Conservation (phyloP, 1,140 invertebrate species). For the Drosophila nigromelanica region DNA sequence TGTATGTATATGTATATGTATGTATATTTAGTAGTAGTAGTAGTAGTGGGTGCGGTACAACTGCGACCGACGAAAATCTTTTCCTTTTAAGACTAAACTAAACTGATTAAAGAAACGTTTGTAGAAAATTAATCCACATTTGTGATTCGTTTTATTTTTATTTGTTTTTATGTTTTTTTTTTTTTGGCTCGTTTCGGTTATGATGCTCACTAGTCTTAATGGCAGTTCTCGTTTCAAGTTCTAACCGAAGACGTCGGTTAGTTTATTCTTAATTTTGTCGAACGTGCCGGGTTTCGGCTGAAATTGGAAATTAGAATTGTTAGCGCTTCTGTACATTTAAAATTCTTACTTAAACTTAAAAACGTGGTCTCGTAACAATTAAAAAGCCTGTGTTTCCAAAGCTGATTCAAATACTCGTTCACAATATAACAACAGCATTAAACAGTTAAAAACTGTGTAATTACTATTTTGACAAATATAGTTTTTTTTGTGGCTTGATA, state of each 20-base stretch:
- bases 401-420: too few species aligned
- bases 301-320: background rate
- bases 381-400: too few species aligned
- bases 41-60: conserved; percentile 31
- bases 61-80: conserved; percentile 23
- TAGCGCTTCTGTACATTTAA: too few species aligned
- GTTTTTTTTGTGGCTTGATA: too few species aligned
- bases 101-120: conserved; percentile 55
- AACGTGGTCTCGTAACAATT: too few species aligned
- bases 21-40: conserved; percentile 36
- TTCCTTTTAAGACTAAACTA: conserved; percentile 50
- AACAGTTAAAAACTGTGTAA: too few species aligned
- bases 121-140: conserved; percentile 20
- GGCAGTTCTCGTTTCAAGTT: conserved; percentile 25
- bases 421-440: too few species aligned
- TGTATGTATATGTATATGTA: conserved; percentile 24
- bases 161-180: conserved; percentile 7
- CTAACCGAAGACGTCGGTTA: conserved; percentile 55
- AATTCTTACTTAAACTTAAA: too few species aligned
- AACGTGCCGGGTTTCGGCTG: conserved; percentile 34
- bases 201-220: conserved; percentile 41
- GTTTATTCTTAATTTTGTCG: conserved; percentile 46
- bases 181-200: conserved; percentile 36
- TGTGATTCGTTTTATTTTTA: conserved; percentile 17
- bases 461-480: too few species aligned